phyloP scores from a whole-genome alignment of 2,797 vertebrate genomes.

The Spatula clypeata region DNA sequence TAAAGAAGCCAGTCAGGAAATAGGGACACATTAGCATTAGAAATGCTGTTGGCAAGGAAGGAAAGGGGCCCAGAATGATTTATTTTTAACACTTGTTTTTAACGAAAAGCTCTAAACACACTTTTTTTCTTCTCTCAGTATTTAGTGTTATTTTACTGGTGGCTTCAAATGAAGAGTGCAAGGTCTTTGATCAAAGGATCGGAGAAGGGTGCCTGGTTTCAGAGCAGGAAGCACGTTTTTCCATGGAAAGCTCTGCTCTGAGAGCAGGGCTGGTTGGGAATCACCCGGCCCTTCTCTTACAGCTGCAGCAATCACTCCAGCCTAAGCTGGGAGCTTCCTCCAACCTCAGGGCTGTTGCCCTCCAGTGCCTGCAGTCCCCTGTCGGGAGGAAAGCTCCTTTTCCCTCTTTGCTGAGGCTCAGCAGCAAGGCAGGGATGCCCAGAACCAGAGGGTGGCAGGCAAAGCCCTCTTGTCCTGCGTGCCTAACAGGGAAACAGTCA shows the following conservation, averaged over 20 bases:
- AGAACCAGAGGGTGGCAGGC: background rate
- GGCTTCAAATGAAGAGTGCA: background rate
- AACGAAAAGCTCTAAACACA: background rate
- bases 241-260: background rate
- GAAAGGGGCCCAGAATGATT: background rate
- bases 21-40: constrained; percentile 35
- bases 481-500: accelerated
- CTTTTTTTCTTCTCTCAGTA: background rate
- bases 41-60: constrained; percentile 10
- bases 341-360: background rate
- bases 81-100: background rate
- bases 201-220: background rate
- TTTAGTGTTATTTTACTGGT: background rate
- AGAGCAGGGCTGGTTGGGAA: background rate
- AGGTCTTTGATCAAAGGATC: background rate
- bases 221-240: background rate
- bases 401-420: background rate
- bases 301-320: background rate
- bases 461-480: background rate
- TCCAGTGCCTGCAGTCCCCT: background rate
- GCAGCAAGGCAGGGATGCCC: background rate
- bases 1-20: constrained; percentile 38
- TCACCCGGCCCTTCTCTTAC: background rate
- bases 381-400: accelerated
- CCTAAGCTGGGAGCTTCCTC: background rate